Conservation (phyloP, 1,140 invertebrate genomes). For the Euwallacea similis region DNA sequence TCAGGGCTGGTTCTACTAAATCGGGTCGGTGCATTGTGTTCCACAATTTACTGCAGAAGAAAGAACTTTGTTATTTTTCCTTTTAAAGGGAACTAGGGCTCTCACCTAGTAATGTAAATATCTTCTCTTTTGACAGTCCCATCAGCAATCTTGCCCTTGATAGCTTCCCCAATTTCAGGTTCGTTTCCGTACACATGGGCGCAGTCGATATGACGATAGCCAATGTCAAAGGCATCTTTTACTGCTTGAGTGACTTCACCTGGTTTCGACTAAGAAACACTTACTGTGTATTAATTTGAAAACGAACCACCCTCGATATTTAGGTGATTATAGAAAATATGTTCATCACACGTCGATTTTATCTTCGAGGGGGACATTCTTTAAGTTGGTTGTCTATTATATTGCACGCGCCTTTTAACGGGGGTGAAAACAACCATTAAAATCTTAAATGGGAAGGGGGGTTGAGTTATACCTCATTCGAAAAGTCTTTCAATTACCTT, state of each 20-base stretch:
- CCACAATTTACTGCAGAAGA: slow-evolving; percentile 65
- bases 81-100: background rate
- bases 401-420: too few species aligned
- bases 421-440: too few species aligned
- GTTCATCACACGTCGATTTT: too few species aligned
- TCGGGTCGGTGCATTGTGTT: slow-evolving; percentile 65
- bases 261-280: slow-evolving; percentile 41
- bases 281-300: too few species aligned
- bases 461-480: too few species aligned
- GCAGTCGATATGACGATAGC: slow-evolving; percentile 74
- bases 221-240: slow-evolving; percentile 65
- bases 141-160: slow-evolving; percentile 70
- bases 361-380: too few species aligned
- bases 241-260: slow-evolving; percentile 50
- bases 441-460: too few species aligned
- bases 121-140: slow-evolving; percentile 72
- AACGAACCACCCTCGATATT: too few species aligned
- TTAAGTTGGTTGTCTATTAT: too few species aligned
- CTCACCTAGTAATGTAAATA: slow-evolving; percentile 59
- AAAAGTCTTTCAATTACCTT: too few species aligned
- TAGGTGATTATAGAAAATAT: too few species aligned
- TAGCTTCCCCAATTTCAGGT: slow-evolving; percentile 76
- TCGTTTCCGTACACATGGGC: slow-evolving; percentile 78
- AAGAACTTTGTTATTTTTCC: background rate
- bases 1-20: slow-evolving; percentile 63